phyloP scores from a whole-genome alignment of 2,113 vertebrate genomes.

The Prinia subflava region DNA sequence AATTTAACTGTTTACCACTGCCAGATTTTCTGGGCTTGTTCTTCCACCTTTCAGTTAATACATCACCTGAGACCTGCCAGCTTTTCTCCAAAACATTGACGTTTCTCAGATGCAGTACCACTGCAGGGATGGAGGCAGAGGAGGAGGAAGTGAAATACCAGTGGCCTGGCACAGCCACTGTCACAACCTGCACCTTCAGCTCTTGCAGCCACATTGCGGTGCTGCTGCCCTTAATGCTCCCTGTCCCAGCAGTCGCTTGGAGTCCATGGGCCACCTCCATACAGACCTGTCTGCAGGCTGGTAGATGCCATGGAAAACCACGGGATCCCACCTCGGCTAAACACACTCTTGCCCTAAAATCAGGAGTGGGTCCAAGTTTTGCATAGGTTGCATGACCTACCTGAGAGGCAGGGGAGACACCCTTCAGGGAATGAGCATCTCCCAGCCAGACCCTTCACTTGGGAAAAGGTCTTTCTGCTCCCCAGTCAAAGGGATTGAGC shows the following conservation, averaged over 20 bases:
- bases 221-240: background rate
- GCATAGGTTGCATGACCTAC: background rate
- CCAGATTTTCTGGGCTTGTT: background rate
- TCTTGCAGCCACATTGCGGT: background rate
- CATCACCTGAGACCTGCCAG: background rate
- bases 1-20: background rate
- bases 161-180: background rate
- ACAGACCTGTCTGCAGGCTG: background rate
- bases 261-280: background rate
- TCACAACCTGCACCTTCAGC: background rate
- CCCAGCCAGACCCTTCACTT: background rate
- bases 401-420: background rate
- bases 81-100: background rate
- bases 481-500: background rate
- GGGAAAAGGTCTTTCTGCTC: background rate
- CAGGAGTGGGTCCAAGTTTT: background rate
- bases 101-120: background rate
- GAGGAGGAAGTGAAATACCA: background rate
- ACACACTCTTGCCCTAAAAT: background rate
- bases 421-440: background rate
- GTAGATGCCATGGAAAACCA: background rate
- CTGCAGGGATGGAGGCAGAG: background rate
- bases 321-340: background rate
- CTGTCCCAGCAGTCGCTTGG: background rate
- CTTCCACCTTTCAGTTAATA: background rate